Base-by-base conservation (phyloP, 2,113 vertebrate species). In the Sphyrna mokarran region DNA sequence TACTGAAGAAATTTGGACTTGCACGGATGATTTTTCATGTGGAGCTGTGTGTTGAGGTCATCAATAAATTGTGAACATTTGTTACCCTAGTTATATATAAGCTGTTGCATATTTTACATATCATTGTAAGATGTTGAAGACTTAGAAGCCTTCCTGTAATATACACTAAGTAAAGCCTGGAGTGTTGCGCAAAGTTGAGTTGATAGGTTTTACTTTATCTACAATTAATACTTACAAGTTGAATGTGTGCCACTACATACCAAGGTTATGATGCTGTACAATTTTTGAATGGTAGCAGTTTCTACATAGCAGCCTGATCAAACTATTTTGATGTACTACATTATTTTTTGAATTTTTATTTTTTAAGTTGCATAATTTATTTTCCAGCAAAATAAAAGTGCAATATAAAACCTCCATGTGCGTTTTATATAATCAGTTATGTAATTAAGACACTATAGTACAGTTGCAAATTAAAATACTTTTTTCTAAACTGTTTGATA, bases 361-460 rank as follows among this genome's bases (percentile, higher is more conserved):
- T 98, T 98, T 97, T 97, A 98, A 98, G 98, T 98, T 98, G 97
- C 98, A 98, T 98, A 98, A 98, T 98, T 99, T 98, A 98, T 98
- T 99, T 98, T 98, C 97, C 98, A 98, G 98, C 98, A 97, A 98
- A 99, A 99, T 98, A 98, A 99, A 98, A 97, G 97, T 97, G 97
- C 98, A 98, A 97, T 98, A 97, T 98, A 98, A 98, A 98, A 95
- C 43, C 94, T 95, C 37, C 37, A 72, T 72, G 94, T 95, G 94
- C 69, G 69, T 95, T 95, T 95, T 95, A 95, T 95, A 72, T 76
- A 76, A 94, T 70, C 93, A 54, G 23, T 54, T 48, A 95, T 95
- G 69, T 72, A 95, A 95, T 18, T 95, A 95, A 72, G 40, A 76
- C 69, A 43, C 37, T 70, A 69, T 23, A 70, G 40, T 70, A 20